phyloP scores from a whole-genome alignment of 2,888 invertebrate genomes.

The Zeuzera pyrina region DNA sequence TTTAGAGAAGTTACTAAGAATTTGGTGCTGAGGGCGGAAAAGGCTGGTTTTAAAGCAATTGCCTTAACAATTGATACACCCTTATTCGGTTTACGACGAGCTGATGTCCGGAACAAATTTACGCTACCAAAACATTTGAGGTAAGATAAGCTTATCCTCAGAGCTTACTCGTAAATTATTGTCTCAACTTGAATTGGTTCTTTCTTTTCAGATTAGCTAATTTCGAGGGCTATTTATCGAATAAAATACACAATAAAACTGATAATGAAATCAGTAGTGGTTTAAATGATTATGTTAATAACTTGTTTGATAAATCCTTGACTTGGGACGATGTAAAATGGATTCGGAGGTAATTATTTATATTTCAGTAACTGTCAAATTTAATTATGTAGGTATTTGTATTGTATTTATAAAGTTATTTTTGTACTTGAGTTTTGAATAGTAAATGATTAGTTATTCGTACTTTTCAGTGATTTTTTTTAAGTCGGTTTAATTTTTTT shows the following conservation, averaged over 20 bases:
- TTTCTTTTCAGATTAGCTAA: conserved; percentile 80
- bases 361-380: neutral
- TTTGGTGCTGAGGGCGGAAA: conserved; percentile 85
- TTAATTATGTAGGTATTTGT: too few species aligned
- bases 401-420: too few species aligned
- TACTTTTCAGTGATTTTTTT: too few species aligned
- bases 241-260: conserved; percentile 54
- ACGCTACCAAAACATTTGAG: conserved; percentile 84
- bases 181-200: neutral
- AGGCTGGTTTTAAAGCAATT: conserved; percentile 87
- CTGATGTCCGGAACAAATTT: conserved; percentile 89
- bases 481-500: too few species aligned
- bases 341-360: conserved; percentile 76
- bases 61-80: conserved; percentile 93
- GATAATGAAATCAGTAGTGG: conserved; percentile 78
- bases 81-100: conserved; percentile 85
- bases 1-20: conserved; percentile 77
- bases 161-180: neutral
- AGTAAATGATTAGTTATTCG: too few species aligned
- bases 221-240: conserved; percentile 75
- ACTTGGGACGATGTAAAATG: conserved; percentile 92
- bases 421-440: too few species aligned
- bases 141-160: conserved; percentile 42
- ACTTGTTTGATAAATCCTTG: conserved; percentile 84
- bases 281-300: conserved; percentile 82